phyloP scores from a whole-genome alignment of 2,888 invertebrate genomes.

The Xanthorhoe designata region DNA sequence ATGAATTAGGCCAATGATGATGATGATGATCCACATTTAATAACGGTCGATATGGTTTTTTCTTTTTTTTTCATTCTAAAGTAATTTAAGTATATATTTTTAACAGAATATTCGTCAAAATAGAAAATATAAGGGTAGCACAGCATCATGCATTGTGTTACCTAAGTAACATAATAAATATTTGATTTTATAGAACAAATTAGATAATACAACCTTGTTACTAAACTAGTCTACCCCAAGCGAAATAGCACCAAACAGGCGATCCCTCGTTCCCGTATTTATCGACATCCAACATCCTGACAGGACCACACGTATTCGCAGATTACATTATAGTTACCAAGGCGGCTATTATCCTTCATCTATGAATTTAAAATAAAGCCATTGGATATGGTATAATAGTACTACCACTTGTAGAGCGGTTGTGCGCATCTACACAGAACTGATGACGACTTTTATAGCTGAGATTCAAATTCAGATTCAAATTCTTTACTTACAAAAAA shows the following conservation, averaged over 20 bases:
- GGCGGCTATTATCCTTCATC: slow-evolving; percentile 54
- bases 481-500: too few species aligned
- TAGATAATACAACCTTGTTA: slow-evolving; percentile 1
- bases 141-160: background rate
- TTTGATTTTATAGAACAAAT: background rate
- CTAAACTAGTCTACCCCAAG: slow-evolving; percentile 16
- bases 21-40: too few species aligned
- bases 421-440: background rate
- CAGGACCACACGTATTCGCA: slow-evolving; percentile 72
- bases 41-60: too few species aligned
- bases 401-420: background rate
- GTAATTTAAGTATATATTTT: too few species aligned
- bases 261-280: slow-evolving; percentile 53
- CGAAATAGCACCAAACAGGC: slow-evolving; percentile 29
- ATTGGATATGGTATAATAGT: background rate
- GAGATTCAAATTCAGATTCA: too few species aligned
- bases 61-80: too few species aligned
- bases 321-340: slow-evolving; percentile 43
- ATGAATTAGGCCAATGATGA: too few species aligned
- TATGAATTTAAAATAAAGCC: slow-evolving; percentile 6
- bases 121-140: background rate
- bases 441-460: background rate
- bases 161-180: background rate
- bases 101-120: too few species aligned
- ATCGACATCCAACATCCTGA: slow-evolving; percentile 56